Conservation (phyloP, 2,797 vertebrate genomes). For the Melanotaenia boesemani region DNA sequence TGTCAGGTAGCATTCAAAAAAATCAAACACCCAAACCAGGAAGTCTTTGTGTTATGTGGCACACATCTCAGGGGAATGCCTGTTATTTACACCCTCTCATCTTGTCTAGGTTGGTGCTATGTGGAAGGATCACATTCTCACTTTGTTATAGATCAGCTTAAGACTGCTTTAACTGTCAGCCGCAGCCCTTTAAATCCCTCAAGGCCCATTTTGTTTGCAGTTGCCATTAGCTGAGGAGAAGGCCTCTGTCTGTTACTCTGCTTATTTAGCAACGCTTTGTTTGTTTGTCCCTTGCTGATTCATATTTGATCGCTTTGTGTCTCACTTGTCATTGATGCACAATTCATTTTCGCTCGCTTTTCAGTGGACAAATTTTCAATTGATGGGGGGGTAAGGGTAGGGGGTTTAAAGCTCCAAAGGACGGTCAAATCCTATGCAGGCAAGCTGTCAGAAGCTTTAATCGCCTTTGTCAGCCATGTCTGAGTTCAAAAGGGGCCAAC, state of each 20-base stretch:
- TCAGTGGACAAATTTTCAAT: constrained; percentile 36
- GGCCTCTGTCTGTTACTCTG: constrained; percentile 57
- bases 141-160: constrained; percentile 77
- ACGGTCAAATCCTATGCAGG: constrained; percentile 70
- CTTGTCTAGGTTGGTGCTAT: constrained; percentile 58
- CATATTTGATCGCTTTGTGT: constrained; percentile 57
- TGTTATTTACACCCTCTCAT: constrained; percentile 78
- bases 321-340: constrained; percentile 48
- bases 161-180: constrained; percentile 76
- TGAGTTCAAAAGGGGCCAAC: constrained; percentile 69
- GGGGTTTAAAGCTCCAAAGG: constrained; percentile 60
- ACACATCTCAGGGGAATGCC: constrained; percentile 65
- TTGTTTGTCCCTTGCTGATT: constrained; percentile 70
- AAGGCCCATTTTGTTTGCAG: constrained; percentile 72
- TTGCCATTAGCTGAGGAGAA: constrained; percentile 71
- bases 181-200: constrained; percentile 70
- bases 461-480: constrained; percentile 68
- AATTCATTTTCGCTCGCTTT: constrained; percentile 39
- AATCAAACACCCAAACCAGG: constrained; percentile 65
- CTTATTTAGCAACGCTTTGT: constrained; percentile 74
- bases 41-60: constrained; percentile 67
- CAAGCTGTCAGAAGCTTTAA: constrained; percentile 70
- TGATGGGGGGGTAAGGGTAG: constrained; percentile 7
- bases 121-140: constrained; percentile 70
- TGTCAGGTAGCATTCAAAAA: constrained; percentile 70